Percentiles rank a stretch among this genome's conserved stretches.
Conservation (phyloP, 1,140 invertebrate species). For the Stenopsyche tienmushanensis region DNA sequence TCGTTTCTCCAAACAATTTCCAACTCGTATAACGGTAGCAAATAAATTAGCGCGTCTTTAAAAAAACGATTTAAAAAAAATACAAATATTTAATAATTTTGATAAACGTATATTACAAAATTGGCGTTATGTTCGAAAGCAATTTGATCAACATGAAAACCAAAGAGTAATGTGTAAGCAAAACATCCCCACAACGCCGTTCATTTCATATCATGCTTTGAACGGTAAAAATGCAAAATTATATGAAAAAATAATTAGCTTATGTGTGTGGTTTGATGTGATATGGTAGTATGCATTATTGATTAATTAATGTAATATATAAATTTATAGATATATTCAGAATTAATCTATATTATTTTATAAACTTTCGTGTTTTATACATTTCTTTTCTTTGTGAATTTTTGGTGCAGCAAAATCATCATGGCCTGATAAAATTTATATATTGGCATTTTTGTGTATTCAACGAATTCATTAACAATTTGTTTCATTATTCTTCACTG, state of each 20-base stretch:
- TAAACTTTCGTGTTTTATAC: not conserved
- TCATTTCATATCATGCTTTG: not conserved
- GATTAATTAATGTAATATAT: conserved; percentile 30
- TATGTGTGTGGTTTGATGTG: conserved; percentile 43
- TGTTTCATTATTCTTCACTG: not conserved
- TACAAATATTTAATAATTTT: no score
- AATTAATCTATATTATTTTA: conserved; percentile 22
- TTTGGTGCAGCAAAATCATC: not conserved
- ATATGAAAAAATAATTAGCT: conserved; percentile 38
- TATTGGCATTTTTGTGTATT: not conserved
- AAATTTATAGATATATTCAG: conserved; percentile 15
- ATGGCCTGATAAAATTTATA: not conserved
- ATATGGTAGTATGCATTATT: conserved; percentile 41
- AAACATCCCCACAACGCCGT: no score
- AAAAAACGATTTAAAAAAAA: no score
- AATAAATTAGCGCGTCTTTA: no score
- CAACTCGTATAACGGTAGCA: no score
- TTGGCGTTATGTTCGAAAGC: no score
- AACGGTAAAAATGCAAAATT: conserved; percentile 3
- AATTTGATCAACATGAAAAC: no score
- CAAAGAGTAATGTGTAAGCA: no score
- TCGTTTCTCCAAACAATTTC: no score
- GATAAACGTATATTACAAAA: no score
- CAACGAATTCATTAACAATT: conserved; percentile 8
- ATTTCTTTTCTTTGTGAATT: not conserved